phyloP scores from a whole-genome alignment of 2,113 vertebrate genomes.

The Mellivora capensis region DNA sequence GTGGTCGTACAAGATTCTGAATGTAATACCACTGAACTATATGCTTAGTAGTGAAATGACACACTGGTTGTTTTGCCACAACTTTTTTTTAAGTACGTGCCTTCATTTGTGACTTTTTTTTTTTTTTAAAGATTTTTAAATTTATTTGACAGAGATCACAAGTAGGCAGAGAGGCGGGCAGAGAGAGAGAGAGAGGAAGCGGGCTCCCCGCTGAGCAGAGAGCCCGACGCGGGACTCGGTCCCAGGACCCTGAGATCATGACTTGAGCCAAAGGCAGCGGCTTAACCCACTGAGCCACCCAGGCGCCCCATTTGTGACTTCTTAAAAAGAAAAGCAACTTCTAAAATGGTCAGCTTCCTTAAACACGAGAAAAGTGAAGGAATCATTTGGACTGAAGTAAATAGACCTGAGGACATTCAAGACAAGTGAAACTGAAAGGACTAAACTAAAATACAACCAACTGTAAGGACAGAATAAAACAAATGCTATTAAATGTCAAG shows the following conservation, averaged over 20 bases:
- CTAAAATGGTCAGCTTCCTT: neutral
- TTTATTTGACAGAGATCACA: too few species aligned
- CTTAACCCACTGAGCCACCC: too few species aligned
- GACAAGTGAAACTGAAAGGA: neutral
- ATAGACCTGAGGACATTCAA: neutral
- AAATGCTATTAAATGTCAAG: neutral
- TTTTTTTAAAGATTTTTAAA: too few species aligned
- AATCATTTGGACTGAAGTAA: neutral
- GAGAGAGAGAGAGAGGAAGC: too few species aligned
- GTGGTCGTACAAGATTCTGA: neutral
- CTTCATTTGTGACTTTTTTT: neutral
- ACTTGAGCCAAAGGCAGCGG: too few species aligned
- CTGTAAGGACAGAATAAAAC: neutral
- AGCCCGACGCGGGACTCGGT: too few species aligned
- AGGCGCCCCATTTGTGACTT: neutral
- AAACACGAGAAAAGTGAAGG: neutral
- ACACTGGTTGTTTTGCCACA: neutral
- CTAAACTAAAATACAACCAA: neutral
- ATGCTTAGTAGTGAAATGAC: neutral
- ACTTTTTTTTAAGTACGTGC: neutral
- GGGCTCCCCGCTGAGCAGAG: too few species aligned
- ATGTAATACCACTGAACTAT: neutral
- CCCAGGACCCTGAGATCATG: too few species aligned
- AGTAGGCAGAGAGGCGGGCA: too few species aligned
- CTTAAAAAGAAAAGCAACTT: neutral